phyloP scores from a whole-genome alignment of 2,888 invertebrate species.

The Lycocerus yunnanus region DNA sequence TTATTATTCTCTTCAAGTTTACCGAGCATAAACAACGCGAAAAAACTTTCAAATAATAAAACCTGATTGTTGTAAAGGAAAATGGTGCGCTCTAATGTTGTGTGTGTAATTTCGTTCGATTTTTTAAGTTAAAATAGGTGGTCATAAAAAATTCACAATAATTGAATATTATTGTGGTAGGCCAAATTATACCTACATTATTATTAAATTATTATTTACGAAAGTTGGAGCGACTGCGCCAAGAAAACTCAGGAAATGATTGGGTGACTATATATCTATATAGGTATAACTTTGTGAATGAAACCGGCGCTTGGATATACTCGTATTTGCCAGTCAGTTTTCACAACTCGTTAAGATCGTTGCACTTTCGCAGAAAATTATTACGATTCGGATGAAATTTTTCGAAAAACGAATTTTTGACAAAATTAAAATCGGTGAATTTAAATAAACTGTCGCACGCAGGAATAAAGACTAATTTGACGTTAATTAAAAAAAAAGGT shows the following conservation, averaged over 20 bases:
- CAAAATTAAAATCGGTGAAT: background rate
- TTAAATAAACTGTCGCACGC: background rate
- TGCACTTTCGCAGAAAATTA: conserved; percentile 32
- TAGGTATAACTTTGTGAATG: conserved; percentile 43
- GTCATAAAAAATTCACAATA: conserved; percentile 12
- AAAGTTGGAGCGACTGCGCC: conserved; percentile 37
- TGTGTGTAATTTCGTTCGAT: background rate
- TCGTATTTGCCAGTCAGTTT: conserved; percentile 43
- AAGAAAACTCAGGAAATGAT: conserved; percentile 39
- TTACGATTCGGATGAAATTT: conserved; percentile 16
- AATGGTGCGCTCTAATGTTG: background rate
- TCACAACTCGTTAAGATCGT: conserved; percentile 42
- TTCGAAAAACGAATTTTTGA: background rate
- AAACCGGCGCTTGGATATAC: conserved; percentile 38
- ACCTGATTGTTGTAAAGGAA: background rate
- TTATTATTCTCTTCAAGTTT: background rate
- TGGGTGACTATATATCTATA: conserved; percentile 44
- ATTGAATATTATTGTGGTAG: conserved; percentile 11
- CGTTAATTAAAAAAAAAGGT: conserved; percentile 13
- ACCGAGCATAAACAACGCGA: background rate
- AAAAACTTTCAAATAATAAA: background rate
- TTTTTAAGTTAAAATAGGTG: background rate
- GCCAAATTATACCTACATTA: conserved; percentile 10
- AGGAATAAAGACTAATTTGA: background rate
- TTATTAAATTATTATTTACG: conserved; percentile 5